These are phyloP conservation scores for Cryptocephalus moraei DNA, from an alignment of 2,888 invertebrate genomes.

Conservation along the genomic window DNA sequence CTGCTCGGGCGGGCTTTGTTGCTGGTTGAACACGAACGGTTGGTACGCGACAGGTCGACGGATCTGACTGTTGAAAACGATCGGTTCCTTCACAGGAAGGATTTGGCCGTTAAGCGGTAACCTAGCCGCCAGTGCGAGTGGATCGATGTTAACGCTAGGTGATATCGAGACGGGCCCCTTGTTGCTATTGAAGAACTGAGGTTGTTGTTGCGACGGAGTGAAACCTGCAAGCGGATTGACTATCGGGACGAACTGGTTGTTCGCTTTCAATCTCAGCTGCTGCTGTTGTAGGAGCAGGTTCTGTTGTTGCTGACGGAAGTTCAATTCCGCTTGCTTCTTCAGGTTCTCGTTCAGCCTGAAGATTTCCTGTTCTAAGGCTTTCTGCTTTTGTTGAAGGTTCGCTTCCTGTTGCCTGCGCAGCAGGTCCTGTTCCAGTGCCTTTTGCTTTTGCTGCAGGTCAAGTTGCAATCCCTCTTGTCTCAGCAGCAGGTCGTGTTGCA, in stretches of 20 bases:
- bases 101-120: slow-evolving; percentile 36
- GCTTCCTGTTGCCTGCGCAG: neutral
- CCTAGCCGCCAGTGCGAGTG: slow-evolving; percentile 21
- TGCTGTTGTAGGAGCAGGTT: slow-evolving; percentile 49
- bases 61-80: slow-evolving; percentile 15
- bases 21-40: slow-evolving; percentile 3
- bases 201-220: slow-evolving; percentile 3
- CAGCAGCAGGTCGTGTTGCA: neutral
- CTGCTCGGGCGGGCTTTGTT: slow-evolving; percentile 4
- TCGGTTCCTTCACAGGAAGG: slow-evolving; percentile 30
- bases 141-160: slow-evolving; percentile 40
- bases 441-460: neutral
- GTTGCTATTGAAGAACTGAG: slow-evolving; percentile 2
- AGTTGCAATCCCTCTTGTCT: neutral
- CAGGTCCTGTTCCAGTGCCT: neutral
- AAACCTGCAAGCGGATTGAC: slow-evolving; percentile 8
- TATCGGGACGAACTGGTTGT: slow-evolving; percentile 22
- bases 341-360: slow-evolving; percentile 49
- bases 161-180: slow-evolving; percentile 37
- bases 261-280: slow-evolving; percentile 31
- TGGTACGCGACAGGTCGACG: neutral
- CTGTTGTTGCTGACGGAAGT: slow-evolving; percentile 36
- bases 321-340: slow-evolving; percentile 28
- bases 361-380: slow-evolving; percentile 59
- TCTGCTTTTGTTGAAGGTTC: slow-evolving; percentile 53